Evolutionary conservation across 2,888 invertebrate genomes (phyloP), one percentile per base, ranked within the genome.

Genomic region (Hanleya hanleyi): DNA sequence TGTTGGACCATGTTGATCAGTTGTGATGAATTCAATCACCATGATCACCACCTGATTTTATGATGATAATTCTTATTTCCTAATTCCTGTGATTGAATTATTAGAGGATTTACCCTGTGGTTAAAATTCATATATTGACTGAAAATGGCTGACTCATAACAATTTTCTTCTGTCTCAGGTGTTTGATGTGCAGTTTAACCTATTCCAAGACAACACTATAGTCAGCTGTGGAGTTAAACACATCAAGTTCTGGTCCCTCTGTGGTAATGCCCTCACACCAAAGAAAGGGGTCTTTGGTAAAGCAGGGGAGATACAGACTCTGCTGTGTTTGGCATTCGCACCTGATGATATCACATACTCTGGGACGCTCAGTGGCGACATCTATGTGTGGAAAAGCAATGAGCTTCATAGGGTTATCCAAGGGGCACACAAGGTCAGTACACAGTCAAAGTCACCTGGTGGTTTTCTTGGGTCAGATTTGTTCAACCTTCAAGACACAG

Each of bases 161-260:
- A n/a, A n/a, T n/a, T n/a, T n/a, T n/a, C n/a, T 4, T 57, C 32
- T 57, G 22, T 4, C 78, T 26, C 76, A 90, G 89, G 87, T 90
- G 9, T 90, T 91, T 84, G 91, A 91, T 79, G 82, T 88, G 12
- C 88, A 88, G 79, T 91, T 90, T 69, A 82, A 87, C 65, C 85
- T 87, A 5, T 84, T 79, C 71, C 80, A 83, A 73, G 82, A 82
- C 4, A 87, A 89, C 74, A 77, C 75, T 2, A 73, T 91, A 5
- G 89, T 89, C 7, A 90, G 88, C 51, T 91, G 90, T 83, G 91
- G 91, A 22, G 87, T 91, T 6, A 91, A 91, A 74, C 90, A 91
- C 79, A 90, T 91, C 75, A 90, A 89, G 78, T 91, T 91, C 77
- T 91, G 91, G 91, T 83, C 85, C 7, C 74, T 90, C 26, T 88